These are phyloP conservation scores for Ammospiza nelsoni DNA, from an alignment of 2,113 vertebrate species.

Conservation along the genomic window DNA sequence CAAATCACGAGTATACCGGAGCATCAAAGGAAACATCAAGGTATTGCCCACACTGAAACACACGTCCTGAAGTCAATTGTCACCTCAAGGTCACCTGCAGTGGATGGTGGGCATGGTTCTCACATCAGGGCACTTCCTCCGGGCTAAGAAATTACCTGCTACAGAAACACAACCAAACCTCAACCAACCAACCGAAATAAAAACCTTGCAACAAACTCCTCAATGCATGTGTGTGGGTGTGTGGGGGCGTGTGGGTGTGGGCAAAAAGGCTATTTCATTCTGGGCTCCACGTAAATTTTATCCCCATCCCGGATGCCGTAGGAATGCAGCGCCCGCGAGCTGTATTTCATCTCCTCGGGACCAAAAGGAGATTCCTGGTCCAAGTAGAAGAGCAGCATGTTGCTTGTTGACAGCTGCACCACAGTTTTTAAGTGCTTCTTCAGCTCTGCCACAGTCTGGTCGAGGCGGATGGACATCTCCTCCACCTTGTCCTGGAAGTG, in stretches of 20 bases:
- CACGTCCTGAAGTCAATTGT: slow-evolving; percentile 33
- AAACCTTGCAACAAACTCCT: slow-evolving; percentile 67
- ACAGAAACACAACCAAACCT: slow-evolving; percentile 64
- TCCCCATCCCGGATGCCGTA: slow-evolving; percentile 94
- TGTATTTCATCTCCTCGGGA: slow-evolving; percentile 92
- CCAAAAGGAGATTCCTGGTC: slow-evolving; percentile 87
- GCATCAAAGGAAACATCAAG: slow-evolving; percentile 49
- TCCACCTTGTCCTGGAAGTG: slow-evolving; percentile 89
- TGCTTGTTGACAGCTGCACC: slow-evolving; percentile 86
- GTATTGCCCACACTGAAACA: slow-evolving; percentile 54
- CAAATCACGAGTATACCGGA: slow-evolving; percentile 56
- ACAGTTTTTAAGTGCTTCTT: slow-evolving; percentile 89
- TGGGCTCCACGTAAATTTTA: slow-evolving; percentile 91
- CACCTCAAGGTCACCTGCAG: slow-evolving; percentile 53
- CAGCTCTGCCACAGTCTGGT: slow-evolving; percentile 93
- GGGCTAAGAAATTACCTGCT: slow-evolving; percentile 52
- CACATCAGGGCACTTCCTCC: slow-evolving; percentile 34
- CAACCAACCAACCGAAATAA: slow-evolving; percentile 52
- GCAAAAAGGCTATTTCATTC: slow-evolving; percentile 79
- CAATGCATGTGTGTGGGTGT: slow-evolving; percentile 47
- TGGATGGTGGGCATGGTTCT: slow-evolving; percentile 31
- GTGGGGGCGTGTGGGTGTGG: not conserved
- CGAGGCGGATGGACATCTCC: slow-evolving; percentile 86
- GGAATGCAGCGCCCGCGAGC: slow-evolving; percentile 88
- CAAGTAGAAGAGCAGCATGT: slow-evolving; percentile 91